Evolutionary conservation across 2,113 vertebrate genomes (phyloP).

Genomic region (Engraulis encrasicolus): DNA sequence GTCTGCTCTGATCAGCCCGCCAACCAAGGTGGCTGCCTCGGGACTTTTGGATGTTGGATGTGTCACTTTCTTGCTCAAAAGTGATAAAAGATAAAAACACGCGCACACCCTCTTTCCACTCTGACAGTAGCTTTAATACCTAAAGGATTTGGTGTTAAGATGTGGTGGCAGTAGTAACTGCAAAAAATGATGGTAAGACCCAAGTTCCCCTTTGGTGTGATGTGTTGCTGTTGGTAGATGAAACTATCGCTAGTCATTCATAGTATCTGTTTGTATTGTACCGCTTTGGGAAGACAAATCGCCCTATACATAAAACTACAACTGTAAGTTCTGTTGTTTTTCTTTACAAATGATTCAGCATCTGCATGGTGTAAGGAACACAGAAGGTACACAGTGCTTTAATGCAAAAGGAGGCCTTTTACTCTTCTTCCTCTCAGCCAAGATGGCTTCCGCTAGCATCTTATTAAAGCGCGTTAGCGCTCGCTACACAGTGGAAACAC

Average conservation of each 20-base stretch:
- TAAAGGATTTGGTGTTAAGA: background rate
- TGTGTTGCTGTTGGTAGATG: too few species aligned
- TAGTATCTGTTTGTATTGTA: too few species aligned
- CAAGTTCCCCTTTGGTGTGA: background rate
- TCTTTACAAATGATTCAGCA: slow-evolving; percentile 68
- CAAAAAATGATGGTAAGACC: background rate
- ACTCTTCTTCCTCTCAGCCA: slow-evolving; percentile 55
- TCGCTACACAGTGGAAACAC: slow-evolving; percentile 37
- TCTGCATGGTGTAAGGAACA: slow-evolving; percentile 64
- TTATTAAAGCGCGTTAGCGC: slow-evolving; percentile 55
- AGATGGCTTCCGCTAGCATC: slow-evolving; percentile 50
- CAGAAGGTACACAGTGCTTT: slow-evolving; percentile 70
- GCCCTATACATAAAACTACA: slow-evolving; percentile 64
- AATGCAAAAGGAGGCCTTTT: slow-evolving; percentile 52
- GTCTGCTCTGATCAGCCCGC: slow-evolving; percentile 5
- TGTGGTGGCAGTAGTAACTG: background rate
- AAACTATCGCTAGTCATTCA: background rate
- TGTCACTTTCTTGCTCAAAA: background rate
- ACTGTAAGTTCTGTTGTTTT: slow-evolving; percentile 58
- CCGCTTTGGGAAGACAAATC: slow-evolving; percentile 13
- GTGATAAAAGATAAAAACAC: slow-evolving; percentile 47
- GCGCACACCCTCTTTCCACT: background rate
- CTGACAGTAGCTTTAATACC: background rate
- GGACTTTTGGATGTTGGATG: slow-evolving; percentile 1
- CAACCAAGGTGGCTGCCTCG: slow-evolving; percentile 9